Percentiles rank a stretch among this genome's conserved stretches.
phyloP scores from a whole-genome alignment of 2,113 vertebrate genomes.

The Thinocorus orbignyianus region DNA sequence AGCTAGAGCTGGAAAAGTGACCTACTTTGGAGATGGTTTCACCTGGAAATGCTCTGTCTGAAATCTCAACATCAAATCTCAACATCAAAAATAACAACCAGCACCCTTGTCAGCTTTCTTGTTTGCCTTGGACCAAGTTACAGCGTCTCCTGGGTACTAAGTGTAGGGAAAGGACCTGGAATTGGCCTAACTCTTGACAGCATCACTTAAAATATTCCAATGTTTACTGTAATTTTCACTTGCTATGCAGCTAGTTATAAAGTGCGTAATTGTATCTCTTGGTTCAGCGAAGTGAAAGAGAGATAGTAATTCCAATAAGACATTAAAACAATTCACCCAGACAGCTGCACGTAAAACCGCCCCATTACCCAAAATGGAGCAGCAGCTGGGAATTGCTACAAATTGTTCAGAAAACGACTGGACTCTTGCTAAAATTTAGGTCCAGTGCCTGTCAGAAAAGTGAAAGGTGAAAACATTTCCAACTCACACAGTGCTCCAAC shows the following conservation, averaged over 20 bases:
- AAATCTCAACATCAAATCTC: neutral
- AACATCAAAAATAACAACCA: neutral
- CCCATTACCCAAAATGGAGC: neutral
- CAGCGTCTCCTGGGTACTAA: neutral
- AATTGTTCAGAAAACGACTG: neutral
- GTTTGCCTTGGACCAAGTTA: neutral
- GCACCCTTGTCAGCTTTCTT: neutral
- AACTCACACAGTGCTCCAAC: rapidly evolving
- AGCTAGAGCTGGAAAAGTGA: neutral
- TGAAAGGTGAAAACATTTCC: neutral
- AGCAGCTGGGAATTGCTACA: neutral
- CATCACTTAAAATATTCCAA: neutral
- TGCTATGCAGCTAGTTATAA: neutral
- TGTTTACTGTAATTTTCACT: slow-evolving; percentile 9
- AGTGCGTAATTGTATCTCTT: neutral
- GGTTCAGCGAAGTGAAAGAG: neutral
- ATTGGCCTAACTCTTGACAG: neutral
- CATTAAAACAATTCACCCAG: neutral
- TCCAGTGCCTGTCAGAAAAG: neutral
- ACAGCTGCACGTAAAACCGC: neutral
- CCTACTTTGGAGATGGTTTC: neutral
- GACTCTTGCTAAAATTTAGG: neutral
- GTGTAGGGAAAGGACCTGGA: neutral
- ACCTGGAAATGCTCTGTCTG: neutral
- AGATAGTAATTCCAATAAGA: neutral